A percentile compares a stretch with the other conserved stretches of the same genome.
Evolutionary conservation across 2,888 invertebrate species (phyloP).

Genomic region (Scaptomyza flava): DNA sequence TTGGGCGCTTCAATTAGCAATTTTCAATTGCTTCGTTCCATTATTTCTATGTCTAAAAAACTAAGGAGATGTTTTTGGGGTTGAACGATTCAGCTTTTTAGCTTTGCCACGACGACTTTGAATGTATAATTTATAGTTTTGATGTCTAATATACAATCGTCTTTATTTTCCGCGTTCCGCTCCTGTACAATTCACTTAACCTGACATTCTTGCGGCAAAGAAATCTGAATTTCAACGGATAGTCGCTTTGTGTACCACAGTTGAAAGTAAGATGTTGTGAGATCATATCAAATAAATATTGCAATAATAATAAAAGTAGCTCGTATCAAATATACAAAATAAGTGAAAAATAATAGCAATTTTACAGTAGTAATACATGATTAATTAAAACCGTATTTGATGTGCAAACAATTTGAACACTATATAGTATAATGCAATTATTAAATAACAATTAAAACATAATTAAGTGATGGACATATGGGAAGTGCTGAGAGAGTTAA

Average conservation of each 20-base stretch:
- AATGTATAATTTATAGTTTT: too few relatives aligned
- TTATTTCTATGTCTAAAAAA: background rate
- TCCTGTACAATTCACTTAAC: conserved; percentile 46
- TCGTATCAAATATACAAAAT: conserved; percentile 14
- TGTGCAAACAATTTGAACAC: conserved; percentile 21
- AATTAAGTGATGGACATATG: conserved; percentile 56
- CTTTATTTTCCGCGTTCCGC: conserved; percentile 19
- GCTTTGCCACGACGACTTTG: too few relatives aligned
- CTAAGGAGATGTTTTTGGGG: background rate
- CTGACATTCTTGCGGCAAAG: conserved; percentile 37
- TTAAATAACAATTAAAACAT: conserved; percentile 41
- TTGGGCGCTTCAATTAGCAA: background rate
- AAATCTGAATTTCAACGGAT: conserved; percentile 61
- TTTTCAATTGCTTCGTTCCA: background rate
- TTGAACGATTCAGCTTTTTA: too few relatives aligned
- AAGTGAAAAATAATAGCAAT: conserved; percentile 4
- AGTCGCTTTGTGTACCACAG: conserved; percentile 34
- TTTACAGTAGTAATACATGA: conserved; percentile 11
- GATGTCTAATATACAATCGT: background rate
- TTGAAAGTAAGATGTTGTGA: conserved; percentile 47
- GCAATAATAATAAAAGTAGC: conserved; percentile 1
- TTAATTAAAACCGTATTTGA: conserved; percentile 7
- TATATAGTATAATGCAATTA: conserved; percentile 32
- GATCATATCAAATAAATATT: conserved; percentile 21
- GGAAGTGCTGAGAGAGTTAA: conserved; percentile 43